These are phyloP conservation scores for Acleris laterana DNA, from an alignment of 2,888 invertebrate genomes.

Conservation along the genomic window DNA sequence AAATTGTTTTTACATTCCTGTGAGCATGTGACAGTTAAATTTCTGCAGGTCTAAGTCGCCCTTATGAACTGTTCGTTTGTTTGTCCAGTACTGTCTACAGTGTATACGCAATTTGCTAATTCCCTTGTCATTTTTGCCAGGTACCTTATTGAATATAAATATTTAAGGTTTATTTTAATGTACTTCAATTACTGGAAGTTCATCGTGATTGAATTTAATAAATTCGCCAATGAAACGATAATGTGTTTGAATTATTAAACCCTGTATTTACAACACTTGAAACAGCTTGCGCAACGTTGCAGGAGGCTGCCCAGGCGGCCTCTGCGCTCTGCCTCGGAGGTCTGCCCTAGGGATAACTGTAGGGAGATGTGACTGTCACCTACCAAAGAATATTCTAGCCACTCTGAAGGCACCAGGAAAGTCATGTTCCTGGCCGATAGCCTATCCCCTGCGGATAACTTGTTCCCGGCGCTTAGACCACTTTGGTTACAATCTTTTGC, in stretches of 20 bases:
- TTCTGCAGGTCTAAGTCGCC: conserved; percentile 40
- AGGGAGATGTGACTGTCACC: conserved; percentile 54
- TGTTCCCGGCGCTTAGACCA: neutral
- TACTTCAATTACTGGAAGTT: conserved; percentile 80
- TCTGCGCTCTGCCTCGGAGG: conserved; percentile 40
- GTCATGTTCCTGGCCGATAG: conserved; percentile 53
- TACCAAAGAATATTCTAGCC: conserved; percentile 55
- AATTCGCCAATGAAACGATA: conserved; percentile 72
- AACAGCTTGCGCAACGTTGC: conserved; percentile 53
- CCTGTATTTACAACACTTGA: conserved; percentile 65
- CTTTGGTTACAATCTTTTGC: neutral
- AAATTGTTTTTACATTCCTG: conserved; percentile 61
- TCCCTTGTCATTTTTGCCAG: conserved; percentile 64
- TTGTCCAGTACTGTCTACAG: conserved; percentile 54
- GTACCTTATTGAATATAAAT: conserved; percentile 68
- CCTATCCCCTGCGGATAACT: conserved; percentile 41
- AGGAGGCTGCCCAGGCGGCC: conserved; percentile 46
- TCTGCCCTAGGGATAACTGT: conserved; percentile 55
- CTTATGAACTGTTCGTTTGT: conserved; percentile 14
- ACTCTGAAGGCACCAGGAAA: conserved; percentile 56
- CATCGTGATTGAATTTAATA: conserved; percentile 83
- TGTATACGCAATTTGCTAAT: conserved; percentile 61
- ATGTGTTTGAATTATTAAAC: conserved; percentile 60
- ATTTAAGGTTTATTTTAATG: conserved; percentile 68
- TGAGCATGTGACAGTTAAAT: conserved; percentile 47